Conservation (phyloP, 2,888 invertebrate genomes). For the Drosophila planitibia region DNA sequence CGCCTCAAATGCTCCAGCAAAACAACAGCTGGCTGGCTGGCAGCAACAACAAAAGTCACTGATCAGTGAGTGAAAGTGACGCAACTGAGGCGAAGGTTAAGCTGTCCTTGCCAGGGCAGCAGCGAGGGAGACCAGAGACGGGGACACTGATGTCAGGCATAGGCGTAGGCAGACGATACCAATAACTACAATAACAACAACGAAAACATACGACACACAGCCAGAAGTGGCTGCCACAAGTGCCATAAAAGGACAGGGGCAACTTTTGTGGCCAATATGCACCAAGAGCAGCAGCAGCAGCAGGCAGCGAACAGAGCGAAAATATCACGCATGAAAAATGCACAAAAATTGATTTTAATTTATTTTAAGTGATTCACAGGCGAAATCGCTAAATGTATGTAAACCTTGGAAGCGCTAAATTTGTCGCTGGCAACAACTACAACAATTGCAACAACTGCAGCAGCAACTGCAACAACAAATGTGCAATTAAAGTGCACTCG, state of each 20-base stretch:
- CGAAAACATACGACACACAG: slow-evolving; percentile 36
- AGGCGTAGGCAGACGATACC: slow-evolving; percentile 1
- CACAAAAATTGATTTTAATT: slow-evolving; percentile 75
- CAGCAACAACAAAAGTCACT: slow-evolving; percentile 1
- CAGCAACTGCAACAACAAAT: slow-evolving; percentile 28
- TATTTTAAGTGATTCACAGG: slow-evolving; percentile 78
- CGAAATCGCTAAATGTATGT: slow-evolving; percentile 26
- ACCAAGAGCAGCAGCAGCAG: neutral
- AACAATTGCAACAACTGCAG: slow-evolving; percentile 2
- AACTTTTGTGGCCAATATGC: slow-evolving; percentile 39
- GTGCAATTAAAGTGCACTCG: slow-evolving; percentile 42
- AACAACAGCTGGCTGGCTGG: slow-evolving; percentile 30
- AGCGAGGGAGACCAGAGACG: neutral
- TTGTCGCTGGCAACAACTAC: slow-evolving; percentile 49
- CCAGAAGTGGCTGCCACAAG: slow-evolving; percentile 49
- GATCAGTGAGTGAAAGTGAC: slow-evolving; percentile 54
- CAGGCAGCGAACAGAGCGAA: neutral
- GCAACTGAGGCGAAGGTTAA: slow-evolving; percentile 27
- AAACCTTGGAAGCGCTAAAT: slow-evolving; percentile 70
- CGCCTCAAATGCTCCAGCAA: slow-evolving; percentile 21
- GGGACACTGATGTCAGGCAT: neutral
- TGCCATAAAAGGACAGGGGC: slow-evolving; percentile 68
- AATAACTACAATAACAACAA: slow-evolving; percentile 46
- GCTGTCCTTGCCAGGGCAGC: slow-evolving; percentile 54
- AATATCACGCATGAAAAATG: slow-evolving; percentile 63